Evolutionary conservation across 2,888 invertebrate species (phyloP).

Genomic region (Shargacucullia verbasci): DNA sequence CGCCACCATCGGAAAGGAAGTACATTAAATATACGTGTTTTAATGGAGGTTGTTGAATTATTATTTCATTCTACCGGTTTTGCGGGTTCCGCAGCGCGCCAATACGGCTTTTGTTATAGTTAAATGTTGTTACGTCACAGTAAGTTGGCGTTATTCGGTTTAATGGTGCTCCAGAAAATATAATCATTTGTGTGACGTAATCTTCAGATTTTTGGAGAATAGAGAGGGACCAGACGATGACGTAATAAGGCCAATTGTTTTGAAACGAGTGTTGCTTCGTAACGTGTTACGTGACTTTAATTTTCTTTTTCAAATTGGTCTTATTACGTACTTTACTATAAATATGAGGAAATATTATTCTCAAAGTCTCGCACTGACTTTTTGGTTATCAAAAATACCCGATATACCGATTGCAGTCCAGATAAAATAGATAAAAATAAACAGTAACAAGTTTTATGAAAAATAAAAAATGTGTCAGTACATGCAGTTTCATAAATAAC

Average conservation of each 20-base stretch:
- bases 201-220: conserved; percentile 37
- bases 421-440: too few species aligned
- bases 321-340: neutral
- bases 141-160: conserved; percentile 35
- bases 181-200: conserved; percentile 44
- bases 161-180: conserved; percentile 38
- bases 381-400: too few species aligned
- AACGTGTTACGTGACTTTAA: conserved; percentile 8
- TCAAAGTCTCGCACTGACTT: too few species aligned
- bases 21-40: conserved; percentile 63
- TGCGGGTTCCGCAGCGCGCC: conserved; percentile 38
- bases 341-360: too few species aligned
- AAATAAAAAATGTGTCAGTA: too few species aligned
- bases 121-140: conserved; percentile 35
- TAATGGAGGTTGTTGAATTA: conserved; percentile 54
- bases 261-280: conserved; percentile 24
- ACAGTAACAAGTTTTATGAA: too few species aligned
- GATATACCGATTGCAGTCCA: too few species aligned
- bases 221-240: conserved; percentile 22
- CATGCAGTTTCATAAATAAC: too few species aligned
- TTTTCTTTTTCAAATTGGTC: conserved; percentile 4
- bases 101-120: conserved; percentile 38
- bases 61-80: conserved; percentile 50
- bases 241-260: conserved; percentile 36
- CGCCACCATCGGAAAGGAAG: conserved; percentile 63